Percentiles rank a stretch among this genome's conserved stretches.
These are phyloP conservation scores for Cyrtonyx montezumae DNA, from an alignment of 2,113 vertebrate species.

Conservation along the genomic window DNA sequence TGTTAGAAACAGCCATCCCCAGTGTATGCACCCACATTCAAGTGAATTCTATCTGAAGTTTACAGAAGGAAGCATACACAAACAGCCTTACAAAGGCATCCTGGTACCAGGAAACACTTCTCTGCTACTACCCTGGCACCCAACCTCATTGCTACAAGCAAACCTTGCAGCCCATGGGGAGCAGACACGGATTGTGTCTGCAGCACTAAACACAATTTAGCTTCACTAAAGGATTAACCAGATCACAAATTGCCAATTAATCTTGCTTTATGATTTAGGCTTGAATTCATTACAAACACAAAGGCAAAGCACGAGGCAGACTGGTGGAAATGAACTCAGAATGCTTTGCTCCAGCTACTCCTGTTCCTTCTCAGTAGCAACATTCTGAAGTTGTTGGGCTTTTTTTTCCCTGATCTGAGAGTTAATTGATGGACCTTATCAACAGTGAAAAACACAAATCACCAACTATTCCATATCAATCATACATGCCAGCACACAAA, in stretches of 20 bases:
- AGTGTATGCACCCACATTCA: not conserved
- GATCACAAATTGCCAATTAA: slow-evolving; percentile 57
- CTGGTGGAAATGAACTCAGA: not conserved
- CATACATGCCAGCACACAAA: not conserved
- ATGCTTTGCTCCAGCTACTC: not conserved
- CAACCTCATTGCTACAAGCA: not conserved
- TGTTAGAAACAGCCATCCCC: not conserved
- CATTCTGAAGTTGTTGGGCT: not conserved
- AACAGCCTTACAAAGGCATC: slow-evolving; percentile 35
- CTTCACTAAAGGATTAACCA: slow-evolving; percentile 44
- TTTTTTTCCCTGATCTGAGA: not conserved
- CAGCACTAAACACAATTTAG: not conserved
- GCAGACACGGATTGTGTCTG: not conserved
- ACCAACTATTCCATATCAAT: not conserved
- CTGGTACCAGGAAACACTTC: slow-evolving; percentile 45
- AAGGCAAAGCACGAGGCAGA: not conserved
- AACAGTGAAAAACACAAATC: not conserved
- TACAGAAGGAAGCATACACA: slow-evolving; percentile 45
- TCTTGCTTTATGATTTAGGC: not conserved
- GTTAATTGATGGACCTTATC: not conserved
- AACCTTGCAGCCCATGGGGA: not conserved
- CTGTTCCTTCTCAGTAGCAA: not conserved
- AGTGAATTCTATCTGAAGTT: slow-evolving; percentile 47
- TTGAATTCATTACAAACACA: not conserved
- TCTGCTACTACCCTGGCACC: not conserved